Conservation (phyloP, 2,797 vertebrate species). For the Scolopax rusticola region DNA sequence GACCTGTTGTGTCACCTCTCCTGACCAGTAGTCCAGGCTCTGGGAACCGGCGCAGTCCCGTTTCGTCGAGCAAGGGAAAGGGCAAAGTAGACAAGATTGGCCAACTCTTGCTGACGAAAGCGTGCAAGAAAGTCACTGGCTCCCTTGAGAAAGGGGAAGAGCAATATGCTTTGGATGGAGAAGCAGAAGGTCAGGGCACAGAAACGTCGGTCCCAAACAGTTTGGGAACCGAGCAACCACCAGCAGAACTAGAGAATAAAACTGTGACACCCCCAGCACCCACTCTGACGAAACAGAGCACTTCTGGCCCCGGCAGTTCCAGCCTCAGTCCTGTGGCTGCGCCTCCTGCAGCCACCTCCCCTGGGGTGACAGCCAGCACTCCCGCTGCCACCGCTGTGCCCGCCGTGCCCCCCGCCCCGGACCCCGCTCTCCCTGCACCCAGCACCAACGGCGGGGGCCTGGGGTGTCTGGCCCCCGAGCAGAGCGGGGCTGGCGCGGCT, state of each 20-base stretch:
- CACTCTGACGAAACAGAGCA: conserved; percentile 73
- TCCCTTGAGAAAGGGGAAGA: conserved; percentile 83
- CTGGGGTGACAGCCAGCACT: conserved; percentile 58
- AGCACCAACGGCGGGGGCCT: conserved; percentile 65
- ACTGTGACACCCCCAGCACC: conserved; percentile 63
- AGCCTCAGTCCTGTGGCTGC: not conserved
- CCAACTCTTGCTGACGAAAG: conserved; percentile 83
- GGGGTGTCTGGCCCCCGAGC: conserved; percentile 60
- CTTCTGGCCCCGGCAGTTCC: conserved; percentile 53
- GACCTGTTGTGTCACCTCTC: conserved; percentile 83
- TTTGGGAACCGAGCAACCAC: conserved; percentile 70
- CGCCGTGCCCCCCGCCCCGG: conserved; percentile 44
- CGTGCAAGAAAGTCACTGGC: conserved; percentile 80
- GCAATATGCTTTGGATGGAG: conserved; percentile 76
- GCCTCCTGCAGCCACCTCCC: conserved; percentile 59
- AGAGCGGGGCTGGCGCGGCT: conserved; percentile 25
- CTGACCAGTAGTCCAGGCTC: conserved; percentile 86
- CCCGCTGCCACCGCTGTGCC: conserved; percentile 48
- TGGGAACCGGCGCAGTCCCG: conserved; percentile 85
- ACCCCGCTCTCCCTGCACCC: conserved; percentile 42
- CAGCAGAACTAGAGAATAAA: conserved; percentile 74
- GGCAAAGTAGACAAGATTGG: conserved; percentile 85
- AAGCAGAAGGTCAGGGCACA: conserved; percentile 75
- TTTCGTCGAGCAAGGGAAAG: conserved; percentile 86
- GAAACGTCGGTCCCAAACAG: conserved; percentile 62